Percentiles rank a stretch among this genome's conserved stretches.
phyloP scores from a whole-genome alignment of 1,140 invertebrate genomes.

The Leptoteleia sp. region DNA sequence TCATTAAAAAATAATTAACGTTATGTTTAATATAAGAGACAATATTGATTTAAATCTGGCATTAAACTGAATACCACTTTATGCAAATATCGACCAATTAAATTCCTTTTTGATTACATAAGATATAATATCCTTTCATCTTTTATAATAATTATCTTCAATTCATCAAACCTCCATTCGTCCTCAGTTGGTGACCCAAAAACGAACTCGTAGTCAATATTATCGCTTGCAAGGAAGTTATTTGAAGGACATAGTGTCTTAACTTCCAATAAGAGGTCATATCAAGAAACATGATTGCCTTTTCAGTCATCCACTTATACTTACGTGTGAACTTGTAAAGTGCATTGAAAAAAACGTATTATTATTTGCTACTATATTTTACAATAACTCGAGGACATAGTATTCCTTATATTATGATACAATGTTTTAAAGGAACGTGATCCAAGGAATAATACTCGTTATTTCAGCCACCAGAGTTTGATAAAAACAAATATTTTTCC shows the following conservation, averaged over 20 bases:
- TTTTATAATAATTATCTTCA: constrained; percentile 39
- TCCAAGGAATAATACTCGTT: no score
- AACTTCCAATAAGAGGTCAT: constrained; percentile 35
- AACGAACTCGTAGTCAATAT: constrained; percentile 41
- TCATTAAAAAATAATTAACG: no score
- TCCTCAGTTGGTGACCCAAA: constrained; percentile 37
- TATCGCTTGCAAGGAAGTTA: constrained; percentile 35
- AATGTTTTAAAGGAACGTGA: no score
- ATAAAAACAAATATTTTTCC: no score
- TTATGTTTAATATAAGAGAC: no score
- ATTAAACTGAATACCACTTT: background rate
- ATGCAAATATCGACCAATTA: background rate
- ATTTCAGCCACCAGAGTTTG: no score
- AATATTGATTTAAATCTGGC: background rate
- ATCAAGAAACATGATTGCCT: constrained; percentile 16
- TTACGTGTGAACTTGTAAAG: constrained; percentile 14
- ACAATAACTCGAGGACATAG: no score
- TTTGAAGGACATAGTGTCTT: constrained; percentile 32
- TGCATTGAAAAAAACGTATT: no score
- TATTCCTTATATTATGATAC: no score
- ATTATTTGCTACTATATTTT: no score
- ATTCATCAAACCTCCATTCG: constrained; percentile 14
- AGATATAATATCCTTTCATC: constrained; percentile 14
- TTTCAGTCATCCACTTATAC: constrained; percentile 2
- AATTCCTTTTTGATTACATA: constrained; percentile 18